Base-by-base conservation (phyloP, 1,140 invertebrate species). In the Cecropterus lyciades region DNA sequence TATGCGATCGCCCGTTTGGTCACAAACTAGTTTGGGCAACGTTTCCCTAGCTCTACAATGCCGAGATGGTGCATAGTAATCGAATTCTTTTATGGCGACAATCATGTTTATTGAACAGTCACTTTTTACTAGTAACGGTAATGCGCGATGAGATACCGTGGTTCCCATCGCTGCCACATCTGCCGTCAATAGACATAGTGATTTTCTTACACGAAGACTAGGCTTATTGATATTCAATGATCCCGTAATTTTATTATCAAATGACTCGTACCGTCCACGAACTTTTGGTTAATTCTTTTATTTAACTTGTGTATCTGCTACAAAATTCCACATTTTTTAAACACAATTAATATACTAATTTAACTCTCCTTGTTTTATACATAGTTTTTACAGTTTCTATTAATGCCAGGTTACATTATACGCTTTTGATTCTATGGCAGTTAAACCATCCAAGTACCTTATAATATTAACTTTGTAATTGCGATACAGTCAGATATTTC, bases 1-100 rank as follows among this genome's bases (percentile, higher is more conserved):
- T 85, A 82, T 81, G 79, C 69, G 82, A 82, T 74, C 80, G 80
- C 66, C 79, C 83, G 82, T 87, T 87, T 81, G 77, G 77, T 71
- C 70, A 70, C 71, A 89, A 91, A 91, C 89, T 89, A 89, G 89
- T 91, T 91, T 89, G 63, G 79, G 73, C 70, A 75, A 77, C 73
- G 79, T 81, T 82, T 84, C 79, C 79, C 84, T 79, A 76, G 76
- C 69, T 72, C 73, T 67, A 78, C 75, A 79, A 77, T 77, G 73
- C 70, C 73, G 55, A 72, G 69, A 69, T 67, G 77, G 70, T 80
- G 84, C 83, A 86, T 84, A 80, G 72, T 82, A 83, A 89, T 87
- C 85, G 81, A 87, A 90, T 85, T 83, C 77, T 73, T 80, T 87
- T 89, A 88, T 83, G 74, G 78, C 68, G 66, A 77, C 78, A 78